A percentile compares a stretch with the other conserved stretches of the same genome.
Conservation (phyloP, 2,113 vertebrate species). For the Nycticryphes semicollaris region DNA sequence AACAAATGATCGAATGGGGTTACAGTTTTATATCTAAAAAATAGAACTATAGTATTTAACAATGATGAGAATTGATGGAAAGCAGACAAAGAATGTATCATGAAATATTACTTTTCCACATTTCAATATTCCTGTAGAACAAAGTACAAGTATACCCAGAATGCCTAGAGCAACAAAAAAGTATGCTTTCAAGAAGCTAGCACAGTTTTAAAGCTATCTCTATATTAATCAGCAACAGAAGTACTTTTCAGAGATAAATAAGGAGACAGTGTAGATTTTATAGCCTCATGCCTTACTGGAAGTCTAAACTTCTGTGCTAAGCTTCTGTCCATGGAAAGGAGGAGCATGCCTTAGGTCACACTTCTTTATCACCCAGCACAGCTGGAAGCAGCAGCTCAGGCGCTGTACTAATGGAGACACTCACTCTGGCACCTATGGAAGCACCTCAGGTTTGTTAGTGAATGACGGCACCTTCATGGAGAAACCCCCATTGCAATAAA, state of each 20-base stretch:
- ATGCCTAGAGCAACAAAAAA: background rate
- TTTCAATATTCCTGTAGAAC: background rate
- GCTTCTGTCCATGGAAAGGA: background rate
- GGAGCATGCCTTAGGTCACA: background rate
- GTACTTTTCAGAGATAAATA: background rate
- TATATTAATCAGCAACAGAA: background rate
- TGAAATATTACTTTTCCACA: background rate
- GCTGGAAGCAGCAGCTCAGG: background rate
- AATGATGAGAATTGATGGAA: background rate
- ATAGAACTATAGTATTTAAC: background rate
- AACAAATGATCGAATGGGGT: background rate
- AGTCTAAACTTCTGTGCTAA: background rate
- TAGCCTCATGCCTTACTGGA: background rate
- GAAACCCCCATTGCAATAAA: background rate
- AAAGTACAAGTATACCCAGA: background rate
- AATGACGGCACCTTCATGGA: background rate
- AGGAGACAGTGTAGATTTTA: background rate
- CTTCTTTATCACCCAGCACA: background rate
- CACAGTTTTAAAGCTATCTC: background rate
- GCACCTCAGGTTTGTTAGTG: background rate
- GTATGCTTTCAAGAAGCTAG: background rate
- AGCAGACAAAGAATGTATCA: background rate
- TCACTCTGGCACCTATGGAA: background rate
- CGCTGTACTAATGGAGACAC: accelerated
- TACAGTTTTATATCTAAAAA: background rate